Conservation (phyloP, 2,888 invertebrate genomes). For the Aquatica leii region DNA sequence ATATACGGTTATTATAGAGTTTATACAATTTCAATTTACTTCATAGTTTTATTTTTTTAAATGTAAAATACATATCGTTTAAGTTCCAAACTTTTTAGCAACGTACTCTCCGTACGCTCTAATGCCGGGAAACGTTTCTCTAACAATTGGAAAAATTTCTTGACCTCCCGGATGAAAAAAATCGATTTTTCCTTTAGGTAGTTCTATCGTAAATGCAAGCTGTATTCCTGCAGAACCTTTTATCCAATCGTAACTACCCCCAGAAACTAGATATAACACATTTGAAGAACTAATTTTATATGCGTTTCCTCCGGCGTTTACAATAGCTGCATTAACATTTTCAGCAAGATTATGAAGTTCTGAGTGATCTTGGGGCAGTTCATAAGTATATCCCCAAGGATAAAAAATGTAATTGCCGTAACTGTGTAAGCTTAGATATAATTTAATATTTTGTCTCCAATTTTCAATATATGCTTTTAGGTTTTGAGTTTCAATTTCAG, state of each 20-base stretch:
- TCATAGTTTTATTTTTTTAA: too few species aligned
- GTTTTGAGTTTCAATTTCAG: constrained; percentile 65
- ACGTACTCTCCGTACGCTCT: neutral
- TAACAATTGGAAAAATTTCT: constrained; percentile 65
- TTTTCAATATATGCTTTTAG: constrained; percentile 66
- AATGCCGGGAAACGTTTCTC: constrained; percentile 59
- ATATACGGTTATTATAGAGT: too few species aligned
- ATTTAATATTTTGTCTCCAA: constrained; percentile 66
- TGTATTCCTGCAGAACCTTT: constrained; percentile 65
- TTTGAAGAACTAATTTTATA: constrained; percentile 64
- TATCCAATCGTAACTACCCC: constrained; percentile 74
- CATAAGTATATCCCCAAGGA: constrained; percentile 72
- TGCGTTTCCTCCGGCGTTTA: constrained; percentile 51
- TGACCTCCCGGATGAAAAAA: constrained; percentile 65
- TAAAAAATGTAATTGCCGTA: constrained; percentile 70
- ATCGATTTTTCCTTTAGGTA: constrained; percentile 63
- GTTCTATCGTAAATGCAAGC: constrained; percentile 70
- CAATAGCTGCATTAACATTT: constrained; percentile 53
- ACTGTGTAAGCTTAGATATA: constrained; percentile 78
- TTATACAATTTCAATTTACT: too few species aligned
- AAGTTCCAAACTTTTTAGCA: constrained; percentile 73
- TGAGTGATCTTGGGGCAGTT: constrained; percentile 73
- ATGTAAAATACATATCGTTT: too few species aligned
- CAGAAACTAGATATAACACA: constrained; percentile 66
- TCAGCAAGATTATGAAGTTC: constrained; percentile 55